Evolutionary conservation across 2,113 vertebrate species (phyloP), one percentile per base, ranked within the genome.

Genomic region (Copsychus sechellarum): DNA sequence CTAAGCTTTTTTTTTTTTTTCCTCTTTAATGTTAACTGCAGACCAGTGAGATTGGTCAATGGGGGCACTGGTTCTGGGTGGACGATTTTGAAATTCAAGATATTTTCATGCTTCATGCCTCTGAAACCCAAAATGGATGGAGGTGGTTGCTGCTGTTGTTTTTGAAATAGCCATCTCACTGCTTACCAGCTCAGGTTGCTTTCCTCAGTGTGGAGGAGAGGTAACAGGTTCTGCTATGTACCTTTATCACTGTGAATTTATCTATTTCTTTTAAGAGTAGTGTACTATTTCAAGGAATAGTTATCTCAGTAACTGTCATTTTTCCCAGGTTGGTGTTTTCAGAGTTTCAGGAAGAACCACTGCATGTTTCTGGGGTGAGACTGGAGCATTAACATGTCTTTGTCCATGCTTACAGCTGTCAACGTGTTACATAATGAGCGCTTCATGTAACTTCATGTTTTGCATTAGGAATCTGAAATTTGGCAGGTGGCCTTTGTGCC

Each of bases 381-480:
- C 8, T 8, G 21, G 17, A n/a, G 10, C 25, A 26, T 12, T 45
- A 42, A 64, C 36, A 6, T 15, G 15, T 45, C 71, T 61, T 64
- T 57, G 58, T n/a, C 50, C 16, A 2, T 69, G 53, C 29, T 47
- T 74, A 34, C 42, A 51, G 5, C 54, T 60, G 45, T 60, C 65
- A 81, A 0, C 0, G 0, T 45, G 40, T 84, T 73, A 45, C 50
- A 60, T 56, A 43, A 25, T 8, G 16, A 65, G n/a, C 40, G 26
- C 50, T 51, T 51, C 50, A 28, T 51, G 19, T 74, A 76, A 19
- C 31, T 87, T 81, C n/a, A 43, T 43, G n/a, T 73, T 87, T 78
- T 88, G 73, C 36, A 34, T 60, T 69, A 70, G 25, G 40, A 54
- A 54, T 38, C 69, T 76, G 80, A 74, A 66, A 80, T 66, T 61